Evolutionary conservation across 1,140 invertebrate species (phyloP), one percentile per base, ranked within the genome.

Genomic region (Yoshiicerus persimilis): DNA sequence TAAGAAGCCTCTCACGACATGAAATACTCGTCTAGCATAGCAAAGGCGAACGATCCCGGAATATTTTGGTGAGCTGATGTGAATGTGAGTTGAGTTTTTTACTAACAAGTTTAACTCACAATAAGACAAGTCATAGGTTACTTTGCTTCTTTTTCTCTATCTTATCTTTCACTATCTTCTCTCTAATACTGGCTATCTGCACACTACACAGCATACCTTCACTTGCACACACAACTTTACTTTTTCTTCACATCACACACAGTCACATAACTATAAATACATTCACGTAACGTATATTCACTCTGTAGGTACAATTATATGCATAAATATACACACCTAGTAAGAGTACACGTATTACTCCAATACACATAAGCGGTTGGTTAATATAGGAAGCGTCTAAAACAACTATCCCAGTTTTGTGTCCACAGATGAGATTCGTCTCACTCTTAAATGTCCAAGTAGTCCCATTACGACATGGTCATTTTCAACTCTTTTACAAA

Each of bases 391-490:
- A 11, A 30, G 8, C 8, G 32, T 34, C 16, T 34, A 80, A 36
- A 34, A 23, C 32, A 80, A 34, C 32, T 80, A 80, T 4, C 16
- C n/a, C 20, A 32, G 32, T 32, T 34, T 36, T n/a, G 30, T 30
- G 39, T 84, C 47, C 38, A 47, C 85, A 86, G 85, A 86, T 86
- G 85, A 56, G 85, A 86, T 36, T 86, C 47, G 85, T 86, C 85
- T 86, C 85, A 86, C 85, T 39, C 62, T 86, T 32, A 86, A 86
- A 86, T 86, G 85, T 86, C 85, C 85, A 86, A 86, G 30, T 86
- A 86, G 85, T 86, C 56, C 85, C 85, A 86, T 86, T 86, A 86
- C 47, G 85, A 70, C 85, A 64, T 86, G 85, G 85, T 86, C 85
- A 86, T 86, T 86, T 86, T 56, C 27, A 64, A 38, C 56, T 86